Evolutionary conservation across 2,797 vertebrate species (phyloP).

Genomic region (Sebastes goodei): DNA sequence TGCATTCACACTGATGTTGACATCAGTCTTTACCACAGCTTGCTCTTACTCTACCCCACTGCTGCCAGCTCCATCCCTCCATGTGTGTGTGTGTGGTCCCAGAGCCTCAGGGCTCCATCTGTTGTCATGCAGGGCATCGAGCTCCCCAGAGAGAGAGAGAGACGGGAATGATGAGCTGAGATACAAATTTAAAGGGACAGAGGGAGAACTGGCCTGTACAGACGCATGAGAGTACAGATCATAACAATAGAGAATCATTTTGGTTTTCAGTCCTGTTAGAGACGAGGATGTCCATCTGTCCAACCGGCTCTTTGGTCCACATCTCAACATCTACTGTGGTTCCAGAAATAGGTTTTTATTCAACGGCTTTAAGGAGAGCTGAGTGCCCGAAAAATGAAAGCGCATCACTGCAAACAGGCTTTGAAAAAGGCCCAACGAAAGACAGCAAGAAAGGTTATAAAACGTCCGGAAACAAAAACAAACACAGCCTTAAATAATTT

Average conservation of each 20-base stretch:
- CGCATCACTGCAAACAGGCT: too few relatives aligned
- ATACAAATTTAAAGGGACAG: slow-evolving; percentile 67
- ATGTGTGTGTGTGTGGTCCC: slow-evolving; percentile 55
- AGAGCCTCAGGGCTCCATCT: slow-evolving; percentile 78
- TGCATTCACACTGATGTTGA: slow-evolving; percentile 56
- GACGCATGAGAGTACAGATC: neutral
- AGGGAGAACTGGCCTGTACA: neutral
- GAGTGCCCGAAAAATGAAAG: too few relatives aligned
- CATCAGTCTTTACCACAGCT: slow-evolving; percentile 57
- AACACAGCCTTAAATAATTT: too few relatives aligned
- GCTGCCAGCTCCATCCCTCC: slow-evolving; percentile 14
- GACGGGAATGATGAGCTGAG: slow-evolving; percentile 49
- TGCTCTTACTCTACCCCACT: slow-evolving; percentile 10
- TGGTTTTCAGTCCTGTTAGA: neutral
- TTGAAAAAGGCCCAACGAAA: too few relatives aligned
- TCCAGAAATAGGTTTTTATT: neutral
- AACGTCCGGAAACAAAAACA: too few relatives aligned
- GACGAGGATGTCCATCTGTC: slow-evolving; percentile 9
- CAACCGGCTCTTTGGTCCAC: neutral
- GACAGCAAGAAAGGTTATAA: too few relatives aligned
- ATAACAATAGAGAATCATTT: neutral
- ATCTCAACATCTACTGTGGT: neutral
- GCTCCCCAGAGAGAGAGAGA: slow-evolving; percentile 47
- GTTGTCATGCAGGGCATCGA: slow-evolving; percentile 71
- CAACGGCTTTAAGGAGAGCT: too few relatives aligned